Percentiles rank a stretch among this genome's conserved stretches.
Conservation (phyloP, 2,888 invertebrate genomes). For the Girardia tigrina region DNA sequence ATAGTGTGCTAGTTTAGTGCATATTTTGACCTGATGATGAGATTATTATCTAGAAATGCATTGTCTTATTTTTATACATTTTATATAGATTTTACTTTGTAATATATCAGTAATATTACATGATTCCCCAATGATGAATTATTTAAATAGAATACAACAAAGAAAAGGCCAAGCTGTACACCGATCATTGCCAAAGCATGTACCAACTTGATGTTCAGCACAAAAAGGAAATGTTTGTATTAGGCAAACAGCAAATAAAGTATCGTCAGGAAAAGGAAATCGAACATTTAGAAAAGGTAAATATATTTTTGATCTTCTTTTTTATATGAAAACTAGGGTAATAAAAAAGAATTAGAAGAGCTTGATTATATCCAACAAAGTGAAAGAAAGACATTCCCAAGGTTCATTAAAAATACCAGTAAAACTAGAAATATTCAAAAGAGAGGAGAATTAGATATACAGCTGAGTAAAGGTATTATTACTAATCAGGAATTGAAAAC, state of each 20-base stretch:
- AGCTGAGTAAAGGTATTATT: neutral
- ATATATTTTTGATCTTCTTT: too few species aligned
- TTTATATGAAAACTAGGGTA: neutral
- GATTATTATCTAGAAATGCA: too few species aligned
- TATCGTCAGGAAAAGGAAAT: conserved; percentile 3
- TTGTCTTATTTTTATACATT: too few species aligned
- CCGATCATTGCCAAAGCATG: neutral
- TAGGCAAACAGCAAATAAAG: neutral
- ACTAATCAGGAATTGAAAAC: neutral
- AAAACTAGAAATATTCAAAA: neutral
- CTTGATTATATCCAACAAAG: neutral
- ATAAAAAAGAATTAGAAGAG: conserved; percentile 1
- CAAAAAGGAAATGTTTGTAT: neutral
- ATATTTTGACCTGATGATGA: too few species aligned
- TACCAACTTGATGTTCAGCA: neutral
- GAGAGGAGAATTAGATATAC: conserved; percentile 2
- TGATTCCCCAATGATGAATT: too few species aligned
- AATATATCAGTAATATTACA: too few species aligned
- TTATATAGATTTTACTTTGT: too few species aligned
- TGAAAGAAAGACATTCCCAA: conserved; percentile 12
- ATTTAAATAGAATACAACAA: neutral
- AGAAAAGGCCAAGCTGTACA: neutral
- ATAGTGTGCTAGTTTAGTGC: too few species aligned
- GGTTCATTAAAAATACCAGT: neutral
- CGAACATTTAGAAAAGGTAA: neutral